A percentile compares a stretch with the other conserved stretches of the same genome.
Conservation (phyloP, 2,797 vertebrate genomes). For the Phrynocephalus forsythii region DNA sequence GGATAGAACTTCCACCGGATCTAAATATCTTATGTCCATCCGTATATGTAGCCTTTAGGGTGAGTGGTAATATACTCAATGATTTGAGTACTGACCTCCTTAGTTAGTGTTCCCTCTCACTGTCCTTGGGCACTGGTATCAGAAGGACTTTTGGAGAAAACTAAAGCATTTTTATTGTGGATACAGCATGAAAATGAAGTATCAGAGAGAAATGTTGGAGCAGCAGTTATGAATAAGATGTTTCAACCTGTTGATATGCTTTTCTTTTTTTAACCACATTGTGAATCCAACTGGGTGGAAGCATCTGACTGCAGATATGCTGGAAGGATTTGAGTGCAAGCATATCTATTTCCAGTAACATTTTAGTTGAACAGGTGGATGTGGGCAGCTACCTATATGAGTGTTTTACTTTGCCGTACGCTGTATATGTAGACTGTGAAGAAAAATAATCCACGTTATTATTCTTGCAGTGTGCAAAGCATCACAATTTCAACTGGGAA, state of each 20-base stretch:
- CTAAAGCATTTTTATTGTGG: not conserved
- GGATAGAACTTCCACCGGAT: too few relatives aligned
- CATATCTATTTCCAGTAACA: not conserved
- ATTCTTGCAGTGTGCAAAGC: not conserved
- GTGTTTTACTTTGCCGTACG: not conserved
- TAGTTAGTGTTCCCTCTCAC: not conserved
- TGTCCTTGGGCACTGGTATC: not conserved
- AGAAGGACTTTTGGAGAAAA: not conserved
- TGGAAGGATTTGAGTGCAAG: not conserved
- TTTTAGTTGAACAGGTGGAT: not conserved
- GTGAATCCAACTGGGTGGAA: not conserved
- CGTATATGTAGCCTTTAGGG: not conserved
- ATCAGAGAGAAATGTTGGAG: not conserved
- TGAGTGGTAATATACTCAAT: not conserved
- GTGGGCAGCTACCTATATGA: not conserved
- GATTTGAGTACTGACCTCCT: not conserved
- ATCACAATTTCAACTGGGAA: not conserved
- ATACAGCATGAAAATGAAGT: not conserved
- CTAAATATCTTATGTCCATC: not conserved
- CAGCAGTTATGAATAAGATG: not conserved
- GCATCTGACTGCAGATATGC: not conserved
- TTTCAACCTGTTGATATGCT: not conserved
- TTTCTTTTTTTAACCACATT: not conserved
- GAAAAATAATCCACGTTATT: constrained; percentile 21
- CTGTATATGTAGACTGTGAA: not conserved